Conservation (phyloP, 2,888 invertebrate species). For the Oscheius sp. region DNA sequence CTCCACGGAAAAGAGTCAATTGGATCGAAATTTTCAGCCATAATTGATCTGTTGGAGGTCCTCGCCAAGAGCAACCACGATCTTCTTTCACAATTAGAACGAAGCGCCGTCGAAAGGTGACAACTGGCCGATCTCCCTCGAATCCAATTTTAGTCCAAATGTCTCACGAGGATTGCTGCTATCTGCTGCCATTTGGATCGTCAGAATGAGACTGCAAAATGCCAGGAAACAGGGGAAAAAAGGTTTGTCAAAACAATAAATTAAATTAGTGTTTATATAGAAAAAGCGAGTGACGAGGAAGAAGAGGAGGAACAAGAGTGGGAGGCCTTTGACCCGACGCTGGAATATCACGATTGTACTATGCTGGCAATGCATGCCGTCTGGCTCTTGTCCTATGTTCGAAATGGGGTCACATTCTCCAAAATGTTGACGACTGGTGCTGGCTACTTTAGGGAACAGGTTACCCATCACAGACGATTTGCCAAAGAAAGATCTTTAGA, state of each 20-base stretch:
- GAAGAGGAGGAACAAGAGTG: constrained; percentile 14
- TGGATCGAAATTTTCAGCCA: not conserved
- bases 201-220: not conserved
- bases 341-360: constrained; percentile 31
- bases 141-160: constrained; percentile 6
- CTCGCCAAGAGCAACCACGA: not conserved
- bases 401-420: constrained; percentile 3
- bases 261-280: not conserved
- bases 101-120: constrained; percentile 16
- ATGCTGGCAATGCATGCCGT: constrained; percentile 13
- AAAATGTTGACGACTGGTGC: constrained; percentile 26
- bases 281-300: not conserved
- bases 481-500: constrained; percentile 17
- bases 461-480: too few relatives aligned
- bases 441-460: constrained; percentile 36
- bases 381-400: constrained; percentile 14
- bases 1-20: constrained; percentile 3
- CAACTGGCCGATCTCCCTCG: not conserved
- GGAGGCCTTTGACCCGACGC: constrained; percentile 32
- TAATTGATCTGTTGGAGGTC: not conserved
- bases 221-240: not conserved
- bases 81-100: constrained; percentile 4
- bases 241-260: not conserved
- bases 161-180: constrained; percentile 16
- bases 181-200: constrained; percentile 17